These are phyloP conservation scores for Lanius ludovicianus DNA, from an alignment of 2,113 vertebrate species.

Conservation along the genomic window DNA sequence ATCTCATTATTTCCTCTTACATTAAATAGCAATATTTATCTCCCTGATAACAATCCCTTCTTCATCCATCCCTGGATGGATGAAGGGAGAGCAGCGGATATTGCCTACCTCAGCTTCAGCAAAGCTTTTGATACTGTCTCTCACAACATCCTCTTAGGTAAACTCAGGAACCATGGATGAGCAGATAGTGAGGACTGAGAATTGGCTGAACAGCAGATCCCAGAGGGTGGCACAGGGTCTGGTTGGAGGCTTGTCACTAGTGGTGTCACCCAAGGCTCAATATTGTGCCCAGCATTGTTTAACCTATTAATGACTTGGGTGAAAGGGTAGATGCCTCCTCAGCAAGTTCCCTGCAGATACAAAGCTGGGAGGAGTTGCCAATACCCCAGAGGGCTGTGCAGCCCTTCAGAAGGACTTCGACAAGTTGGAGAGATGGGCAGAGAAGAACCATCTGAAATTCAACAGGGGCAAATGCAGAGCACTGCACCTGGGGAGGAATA, in stretches of 20 bases:
- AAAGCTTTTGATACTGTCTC: neutral
- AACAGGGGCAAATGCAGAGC: neutral
- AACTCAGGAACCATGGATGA: neutral
- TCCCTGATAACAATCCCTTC: neutral
- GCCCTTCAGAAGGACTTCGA: neutral
- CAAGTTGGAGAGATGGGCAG: neutral
- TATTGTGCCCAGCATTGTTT: neutral
- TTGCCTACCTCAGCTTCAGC: rapidly evolving
- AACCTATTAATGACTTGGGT: neutral
- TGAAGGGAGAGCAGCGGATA: neutral
- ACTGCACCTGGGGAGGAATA: neutral
- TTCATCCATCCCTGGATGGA: neutral
- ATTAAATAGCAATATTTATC: neutral
- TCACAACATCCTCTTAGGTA: neutral
- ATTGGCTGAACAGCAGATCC: neutral
- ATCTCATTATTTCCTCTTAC: neutral
- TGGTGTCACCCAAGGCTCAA: neutral
- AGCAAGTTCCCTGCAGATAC: neutral
- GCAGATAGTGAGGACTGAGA: neutral
- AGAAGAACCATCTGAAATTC: neutral
- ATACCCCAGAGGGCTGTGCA: neutral
- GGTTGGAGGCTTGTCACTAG: neutral
- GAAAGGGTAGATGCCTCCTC: neutral
- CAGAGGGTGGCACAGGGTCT: neutral
- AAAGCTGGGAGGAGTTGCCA: neutral